These are phyloP conservation scores for Dolichoris vasculosae DNA, from an alignment of 1,140 invertebrate genomes.

Conservation along the genomic window DNA sequence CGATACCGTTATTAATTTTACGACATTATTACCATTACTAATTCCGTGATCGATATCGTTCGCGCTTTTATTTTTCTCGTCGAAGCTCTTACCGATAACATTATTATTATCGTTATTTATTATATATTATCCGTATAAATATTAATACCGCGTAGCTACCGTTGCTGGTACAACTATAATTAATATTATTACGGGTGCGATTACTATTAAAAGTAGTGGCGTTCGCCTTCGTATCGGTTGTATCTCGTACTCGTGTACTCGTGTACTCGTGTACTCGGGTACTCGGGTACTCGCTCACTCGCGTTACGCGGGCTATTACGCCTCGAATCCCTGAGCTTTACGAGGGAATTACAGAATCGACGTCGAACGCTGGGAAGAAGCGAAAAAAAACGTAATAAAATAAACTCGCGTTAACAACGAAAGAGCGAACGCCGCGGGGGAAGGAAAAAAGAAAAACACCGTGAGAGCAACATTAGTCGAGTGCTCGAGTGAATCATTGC, in stretches of 20 bases:
- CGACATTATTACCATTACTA: background rate
- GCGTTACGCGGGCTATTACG: background rate
- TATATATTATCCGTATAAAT: too few species aligned
- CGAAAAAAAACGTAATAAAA: too few species aligned
- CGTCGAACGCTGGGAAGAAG: background rate
- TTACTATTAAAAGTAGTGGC: too few species aligned
- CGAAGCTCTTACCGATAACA: too few species aligned
- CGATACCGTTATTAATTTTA: background rate
- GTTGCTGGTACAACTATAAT: too few species aligned
- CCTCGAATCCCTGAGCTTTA: background rate
- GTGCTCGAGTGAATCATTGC: background rate
- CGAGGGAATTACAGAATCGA: background rate
- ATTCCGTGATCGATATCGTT: background rate
- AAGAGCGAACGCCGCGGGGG: background rate
- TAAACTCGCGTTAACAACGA: background rate
- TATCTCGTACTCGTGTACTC: too few species aligned
- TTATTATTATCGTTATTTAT: background rate
- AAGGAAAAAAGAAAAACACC: background rate
- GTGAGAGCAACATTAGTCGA: background rate
- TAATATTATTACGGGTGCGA: too few species aligned
- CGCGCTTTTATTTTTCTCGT: background rate
- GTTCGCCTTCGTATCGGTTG: too few species aligned
- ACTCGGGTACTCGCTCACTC: too few species aligned
- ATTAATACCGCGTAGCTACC: too few species aligned
- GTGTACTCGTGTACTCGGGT: too few species aligned